Percentiles rank a stretch among this genome's conserved stretches.
Evolutionary conservation across 2,797 vertebrate species (phyloP).

Genomic region (Pseudocheirus occidentalis): DNA sequence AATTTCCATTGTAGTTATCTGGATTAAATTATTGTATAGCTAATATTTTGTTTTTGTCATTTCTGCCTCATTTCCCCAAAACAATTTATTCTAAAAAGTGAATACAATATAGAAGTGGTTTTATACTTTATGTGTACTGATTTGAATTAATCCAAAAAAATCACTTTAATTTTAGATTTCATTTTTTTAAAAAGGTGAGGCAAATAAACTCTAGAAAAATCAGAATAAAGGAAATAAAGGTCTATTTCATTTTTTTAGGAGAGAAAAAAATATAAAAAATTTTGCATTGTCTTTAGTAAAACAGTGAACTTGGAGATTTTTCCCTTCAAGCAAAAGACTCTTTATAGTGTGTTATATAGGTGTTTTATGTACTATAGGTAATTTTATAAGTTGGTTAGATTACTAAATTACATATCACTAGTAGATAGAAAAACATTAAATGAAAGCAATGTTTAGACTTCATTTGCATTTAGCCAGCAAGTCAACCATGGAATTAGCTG

Average conservation of each 20-base stretch:
- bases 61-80: background rate
- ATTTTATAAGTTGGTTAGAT: background rate
- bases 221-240: background rate
- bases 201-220: background rate
- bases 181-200: background rate
- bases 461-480: background rate
- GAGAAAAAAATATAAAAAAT: background rate
- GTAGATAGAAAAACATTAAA: background rate
- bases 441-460: background rate
- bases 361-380: background rate
- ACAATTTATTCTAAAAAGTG: background rate
- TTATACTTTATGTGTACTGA: background rate
- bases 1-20: background rate
- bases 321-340: background rate
- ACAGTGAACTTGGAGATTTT: background rate
- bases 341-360: background rate
- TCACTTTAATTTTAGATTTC: background rate
- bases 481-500: background rate
- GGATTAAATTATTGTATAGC: background rate
- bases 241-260: background rate
- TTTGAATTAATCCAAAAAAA: constrained; percentile 37
- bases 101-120: background rate
- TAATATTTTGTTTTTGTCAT: background rate
- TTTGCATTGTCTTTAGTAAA: background rate
- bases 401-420: background rate